A percentile compares a stretch with the other conserved stretches of the same genome.
phyloP scores from a whole-genome alignment of 2,113 vertebrate genomes.

The Aspidoscelis tigris region DNA sequence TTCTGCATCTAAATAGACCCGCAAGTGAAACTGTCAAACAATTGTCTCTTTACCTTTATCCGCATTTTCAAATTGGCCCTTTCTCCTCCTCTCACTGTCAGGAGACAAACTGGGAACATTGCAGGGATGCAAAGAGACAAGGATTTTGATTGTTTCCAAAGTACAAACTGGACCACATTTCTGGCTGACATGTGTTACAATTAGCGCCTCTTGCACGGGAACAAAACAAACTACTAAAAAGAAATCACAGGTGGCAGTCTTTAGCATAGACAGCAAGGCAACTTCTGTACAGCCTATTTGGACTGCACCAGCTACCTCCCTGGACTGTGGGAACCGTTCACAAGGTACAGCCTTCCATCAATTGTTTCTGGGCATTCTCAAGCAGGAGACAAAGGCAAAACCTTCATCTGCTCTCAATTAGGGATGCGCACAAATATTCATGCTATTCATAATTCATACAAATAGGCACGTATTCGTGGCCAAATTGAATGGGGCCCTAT shows the following conservation, averaged over 20 bases:
- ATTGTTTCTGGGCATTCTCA: too few species aligned
- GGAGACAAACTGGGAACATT: constrained; percentile 36
- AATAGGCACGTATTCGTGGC: too few species aligned
- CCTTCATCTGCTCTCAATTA: too few species aligned
- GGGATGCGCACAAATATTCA: too few species aligned
- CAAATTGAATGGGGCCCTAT: too few species aligned
- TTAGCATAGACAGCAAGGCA: constrained; percentile 35
- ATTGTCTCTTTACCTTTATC: constrained; percentile 22
- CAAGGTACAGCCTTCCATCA: too few species aligned
- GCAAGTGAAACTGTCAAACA: constrained; percentile 30
- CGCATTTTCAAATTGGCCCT: constrained; percentile 36
- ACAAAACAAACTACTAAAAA: constrained; percentile 18
- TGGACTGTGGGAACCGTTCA: too few species aligned
- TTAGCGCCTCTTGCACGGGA: constrained; percentile 38
- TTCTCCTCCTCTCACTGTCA: constrained; percentile 29
- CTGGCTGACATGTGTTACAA: constrained; percentile 28
- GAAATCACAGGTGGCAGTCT: constrained; percentile 37
- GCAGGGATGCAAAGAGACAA: constrained; percentile 36
- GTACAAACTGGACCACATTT: constrained; percentile 50
- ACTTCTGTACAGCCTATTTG: too few species aligned
- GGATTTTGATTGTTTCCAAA: constrained; percentile 54
- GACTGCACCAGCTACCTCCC: too few species aligned
- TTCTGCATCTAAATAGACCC: constrained; percentile 52
- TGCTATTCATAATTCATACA: too few species aligned
- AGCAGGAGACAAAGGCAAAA: too few species aligned